phyloP scores from a whole-genome alignment of 2,888 invertebrate genomes.

The Ctenicera cuprea region DNA sequence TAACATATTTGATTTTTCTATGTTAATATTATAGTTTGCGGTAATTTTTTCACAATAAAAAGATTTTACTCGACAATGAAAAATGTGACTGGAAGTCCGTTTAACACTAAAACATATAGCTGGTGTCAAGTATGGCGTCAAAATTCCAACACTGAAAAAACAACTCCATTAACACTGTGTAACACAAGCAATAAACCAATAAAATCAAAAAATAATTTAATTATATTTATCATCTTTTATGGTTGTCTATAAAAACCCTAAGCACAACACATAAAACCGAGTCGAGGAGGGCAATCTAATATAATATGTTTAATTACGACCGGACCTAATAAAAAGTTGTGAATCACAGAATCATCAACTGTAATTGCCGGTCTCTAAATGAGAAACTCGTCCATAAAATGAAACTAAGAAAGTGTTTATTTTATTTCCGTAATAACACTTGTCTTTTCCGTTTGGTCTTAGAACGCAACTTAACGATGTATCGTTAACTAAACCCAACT shows the following conservation, averaged over 20 bases:
- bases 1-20: too few relatives aligned
- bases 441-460: conserved; percentile 53
- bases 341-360: conserved; percentile 69
- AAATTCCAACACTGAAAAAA: conserved; percentile 35
- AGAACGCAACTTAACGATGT: neutral
- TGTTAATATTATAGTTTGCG: too few relatives aligned
- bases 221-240: conserved; percentile 69
- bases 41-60: neutral
- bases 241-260: conserved; percentile 63
- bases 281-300: conserved; percentile 53
- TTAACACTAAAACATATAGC: conserved; percentile 4
- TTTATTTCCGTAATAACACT: conserved; percentile 68
- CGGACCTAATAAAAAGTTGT: conserved; percentile 55
- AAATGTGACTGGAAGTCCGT: neutral
- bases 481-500: neutral
- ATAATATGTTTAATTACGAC: conserved; percentile 55
- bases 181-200: conserved; percentile 66
- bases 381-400: conserved; percentile 66
- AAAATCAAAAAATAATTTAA: conserved; percentile 69
- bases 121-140: conserved; percentile 34
- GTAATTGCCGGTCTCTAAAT: conserved; percentile 69
- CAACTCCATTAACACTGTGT: conserved; percentile 60
- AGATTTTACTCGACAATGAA: neutral
- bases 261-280: conserved; percentile 59
- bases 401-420: conserved; percentile 68